phyloP scores from a whole-genome alignment of 1,140 invertebrate genomes.

The Agraylea sexmaculata region DNA sequence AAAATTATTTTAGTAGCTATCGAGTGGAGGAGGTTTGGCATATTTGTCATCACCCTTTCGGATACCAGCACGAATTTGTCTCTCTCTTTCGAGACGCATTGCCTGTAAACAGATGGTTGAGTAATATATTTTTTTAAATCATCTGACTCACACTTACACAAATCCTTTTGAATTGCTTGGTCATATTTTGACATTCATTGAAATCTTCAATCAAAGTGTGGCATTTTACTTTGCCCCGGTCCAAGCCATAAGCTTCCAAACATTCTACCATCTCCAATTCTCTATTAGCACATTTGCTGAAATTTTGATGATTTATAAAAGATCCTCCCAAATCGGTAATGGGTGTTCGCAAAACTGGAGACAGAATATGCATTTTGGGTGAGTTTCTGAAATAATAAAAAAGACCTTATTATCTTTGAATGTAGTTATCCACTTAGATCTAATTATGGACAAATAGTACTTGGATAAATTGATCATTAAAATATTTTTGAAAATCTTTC shows the following conservation, averaged over 20 bases:
- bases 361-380: constrained; percentile 43
- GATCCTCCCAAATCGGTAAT: constrained; percentile 54
- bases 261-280: constrained; percentile 59
- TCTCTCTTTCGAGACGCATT: constrained; percentile 43
- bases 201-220: constrained; percentile 48
- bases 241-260: constrained; percentile 58
- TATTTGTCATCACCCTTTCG: constrained; percentile 32
- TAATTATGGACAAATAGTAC: too few species aligned
- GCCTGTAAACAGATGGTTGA: constrained; percentile 25
- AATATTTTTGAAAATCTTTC: too few species aligned
- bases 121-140: neutral
- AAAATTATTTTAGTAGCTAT: constrained; percentile 26
- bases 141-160: constrained; percentile 25
- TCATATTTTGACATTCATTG: constrained; percentile 47
- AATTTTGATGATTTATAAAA: constrained; percentile 48
- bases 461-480: too few species aligned
- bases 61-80: constrained; percentile 36
- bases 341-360: constrained; percentile 49
- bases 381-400: neutral
- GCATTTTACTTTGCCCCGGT: constrained; percentile 45
- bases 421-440: too few species aligned
- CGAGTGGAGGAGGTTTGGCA: constrained; percentile 27
- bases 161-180: constrained; percentile 46
- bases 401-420: too few species aligned
- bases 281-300: constrained; percentile 46